Evolutionary conservation across 2,797 vertebrate genomes (phyloP), one percentile per base, ranked within the genome.

Genomic region (Aplochiton taeniatus): DNA sequence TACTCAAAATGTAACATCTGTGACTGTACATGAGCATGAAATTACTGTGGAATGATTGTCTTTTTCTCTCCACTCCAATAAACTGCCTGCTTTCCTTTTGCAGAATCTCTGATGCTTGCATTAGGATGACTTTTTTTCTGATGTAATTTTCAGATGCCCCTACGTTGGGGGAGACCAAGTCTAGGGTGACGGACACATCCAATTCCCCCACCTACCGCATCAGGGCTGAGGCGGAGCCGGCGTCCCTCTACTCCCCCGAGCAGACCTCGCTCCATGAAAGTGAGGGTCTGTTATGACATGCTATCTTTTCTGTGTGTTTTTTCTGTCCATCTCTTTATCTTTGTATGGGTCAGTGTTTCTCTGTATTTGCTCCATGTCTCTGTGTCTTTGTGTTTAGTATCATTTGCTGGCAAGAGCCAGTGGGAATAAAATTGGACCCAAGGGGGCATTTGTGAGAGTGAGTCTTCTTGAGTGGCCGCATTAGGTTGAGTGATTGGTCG

Each of bases 181-280:
- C 91, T 73, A 92, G 91, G 83, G 85, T 90, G 84, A 93, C 95
- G 78, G 96, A 96, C 81, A 75, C 90, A 80, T 87, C 91, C 75
- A 95, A 93, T 83, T 91, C 93, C 79, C 93, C 94, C 82, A 90
- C 93, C 88, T 97, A 94, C 90, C 92, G 94, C 85, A 84, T 94
- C 83, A 92, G 93, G 86, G 87, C 93, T 42, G 95, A 96, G 77
- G 89, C 92, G 72, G 95, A 97, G 79, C 95, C 95, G 89, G 92
- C 93, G 78, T 83, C 91, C 80, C 91, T 95, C 83, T 96, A 95
- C 87, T 96, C 95, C 65, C 95, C 95, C 41, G 96, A 97, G 66
- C 96, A 96, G 88, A 93, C 93, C 60, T 96, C 95, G 83, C 96
- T 94, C 67, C 95, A 95, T 95, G 96, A 98, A 98, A 96, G 96